phyloP scores from a whole-genome alignment of 1,140 invertebrate genomes.

The Achatina immaculata region DNA sequence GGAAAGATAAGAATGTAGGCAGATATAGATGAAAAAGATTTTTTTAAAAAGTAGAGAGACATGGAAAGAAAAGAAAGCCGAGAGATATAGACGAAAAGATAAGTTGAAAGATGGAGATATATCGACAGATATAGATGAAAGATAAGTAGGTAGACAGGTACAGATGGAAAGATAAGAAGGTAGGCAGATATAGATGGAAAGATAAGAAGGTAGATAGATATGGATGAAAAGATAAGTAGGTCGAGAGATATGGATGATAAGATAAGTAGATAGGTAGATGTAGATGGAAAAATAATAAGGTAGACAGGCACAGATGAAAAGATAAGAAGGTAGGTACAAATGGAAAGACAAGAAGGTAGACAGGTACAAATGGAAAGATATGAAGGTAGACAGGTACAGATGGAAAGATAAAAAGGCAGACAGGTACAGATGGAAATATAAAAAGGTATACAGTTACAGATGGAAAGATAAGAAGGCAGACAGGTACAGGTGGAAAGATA shows the following conservation, averaged over 20 bases:
- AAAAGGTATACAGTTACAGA: background rate
- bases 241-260: background rate
- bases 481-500: too few relatives aligned
- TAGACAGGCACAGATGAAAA: background rate
- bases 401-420: too few relatives aligned
- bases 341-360: background rate
- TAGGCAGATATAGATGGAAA: too few relatives aligned
- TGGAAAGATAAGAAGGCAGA: too few relatives aligned
- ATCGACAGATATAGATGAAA: background rate
- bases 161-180: too few relatives aligned
- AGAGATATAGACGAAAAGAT: background rate
- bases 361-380: background rate
- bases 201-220: background rate
- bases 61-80: background rate
- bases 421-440: conserved; percentile 27
- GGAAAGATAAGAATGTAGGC: too few relatives aligned
- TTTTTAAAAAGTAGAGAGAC: too few relatives aligned
- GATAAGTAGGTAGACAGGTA: too few relatives aligned
- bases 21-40: too few relatives aligned
- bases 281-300: background rate
- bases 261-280: background rate
- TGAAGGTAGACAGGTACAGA: too few relatives aligned
- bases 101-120: conserved; percentile 1
- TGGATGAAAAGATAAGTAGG: background rate
- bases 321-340: background rate